Evolutionary conservation across 2,888 invertebrate species (phyloP).

Genomic region (Pristionchus fissidentatus): DNA sequence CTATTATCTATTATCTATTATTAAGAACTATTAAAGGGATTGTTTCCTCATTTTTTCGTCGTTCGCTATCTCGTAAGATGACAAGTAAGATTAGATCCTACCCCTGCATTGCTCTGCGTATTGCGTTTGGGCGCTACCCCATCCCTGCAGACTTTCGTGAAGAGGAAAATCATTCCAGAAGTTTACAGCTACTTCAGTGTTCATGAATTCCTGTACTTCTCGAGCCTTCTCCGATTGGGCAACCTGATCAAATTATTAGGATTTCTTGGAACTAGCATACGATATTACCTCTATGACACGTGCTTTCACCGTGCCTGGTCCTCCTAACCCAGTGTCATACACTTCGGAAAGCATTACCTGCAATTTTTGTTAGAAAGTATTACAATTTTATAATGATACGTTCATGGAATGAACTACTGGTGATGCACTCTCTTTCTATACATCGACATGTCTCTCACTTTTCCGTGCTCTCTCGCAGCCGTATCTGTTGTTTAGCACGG

Average conservation of each 20-base stretch:
- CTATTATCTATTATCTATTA: too few species aligned
- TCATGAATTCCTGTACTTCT: neutral
- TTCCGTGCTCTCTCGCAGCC: too few species aligned
- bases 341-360: slow-evolving; percentile 32
- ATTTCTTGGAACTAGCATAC: neutral
- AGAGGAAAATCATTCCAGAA: slow-evolving; percentile 26
- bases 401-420: too few species aligned
- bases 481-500: too few species aligned
- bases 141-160: neutral
- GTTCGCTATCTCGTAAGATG: too few species aligned
- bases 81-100: too few species aligned
- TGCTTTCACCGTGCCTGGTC: neutral
- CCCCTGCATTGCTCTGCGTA: slow-evolving; percentile 8
- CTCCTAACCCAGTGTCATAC: neutral
- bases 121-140: neutral
- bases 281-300: neutral
- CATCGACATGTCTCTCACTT: too few species aligned
- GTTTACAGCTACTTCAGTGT: neutral
- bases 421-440: too few species aligned
- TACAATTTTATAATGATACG: too few species aligned
- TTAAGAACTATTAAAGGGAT: too few species aligned
- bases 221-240: neutral
- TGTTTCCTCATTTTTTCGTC: neutral
- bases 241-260: neutral
- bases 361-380: neutral